These are phyloP conservation scores for Trachemys scripta DNA, from an alignment of 2,113 vertebrate species.

Conservation along the genomic window DNA sequence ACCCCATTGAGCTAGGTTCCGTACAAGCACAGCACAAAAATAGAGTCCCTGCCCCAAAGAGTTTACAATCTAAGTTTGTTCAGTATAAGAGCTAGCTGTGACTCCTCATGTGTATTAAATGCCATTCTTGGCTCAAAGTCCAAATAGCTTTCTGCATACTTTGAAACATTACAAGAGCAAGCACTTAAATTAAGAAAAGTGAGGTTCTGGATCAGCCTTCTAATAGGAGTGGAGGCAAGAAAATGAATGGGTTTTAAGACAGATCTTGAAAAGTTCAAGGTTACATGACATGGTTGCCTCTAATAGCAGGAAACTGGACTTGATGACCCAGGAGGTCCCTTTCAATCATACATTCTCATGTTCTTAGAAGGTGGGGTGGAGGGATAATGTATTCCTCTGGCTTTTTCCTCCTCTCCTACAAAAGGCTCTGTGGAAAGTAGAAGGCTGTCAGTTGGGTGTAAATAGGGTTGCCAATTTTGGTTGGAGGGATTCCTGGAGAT, in stretches of 20 bases:
- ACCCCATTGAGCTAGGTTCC: not conserved
- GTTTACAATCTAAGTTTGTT: not conserved
- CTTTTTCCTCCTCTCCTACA: not conserved
- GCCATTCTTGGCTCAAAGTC: not conserved
- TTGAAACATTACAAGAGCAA: not conserved
- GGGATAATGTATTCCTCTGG: not conserved
- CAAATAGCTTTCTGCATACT: not conserved
- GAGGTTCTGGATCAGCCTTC: not conserved
- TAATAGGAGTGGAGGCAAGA: not conserved
- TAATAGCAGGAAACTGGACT: not conserved
- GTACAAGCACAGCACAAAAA: not conserved
- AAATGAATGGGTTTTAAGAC: not conserved
- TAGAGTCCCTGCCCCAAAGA: not conserved
- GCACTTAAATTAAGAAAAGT: not conserved
- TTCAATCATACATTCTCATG: not conserved
- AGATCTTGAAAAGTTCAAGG: not conserved
- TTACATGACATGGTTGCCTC: not conserved
- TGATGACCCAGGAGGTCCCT: not conserved
- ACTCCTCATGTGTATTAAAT: not conserved
- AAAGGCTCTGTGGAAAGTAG: not conserved
- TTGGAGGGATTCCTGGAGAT: too few relatives aligned
- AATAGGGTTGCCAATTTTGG: too few relatives aligned
- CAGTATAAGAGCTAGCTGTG: not conserved
- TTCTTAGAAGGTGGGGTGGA: not conserved
- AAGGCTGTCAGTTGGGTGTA: not conserved